A percentile compares a stretch with the other conserved stretches of the same genome.
Evolutionary conservation across 2,113 vertebrate species (phyloP).

Genomic region (Megaleporinus macrocephalus): DNA sequence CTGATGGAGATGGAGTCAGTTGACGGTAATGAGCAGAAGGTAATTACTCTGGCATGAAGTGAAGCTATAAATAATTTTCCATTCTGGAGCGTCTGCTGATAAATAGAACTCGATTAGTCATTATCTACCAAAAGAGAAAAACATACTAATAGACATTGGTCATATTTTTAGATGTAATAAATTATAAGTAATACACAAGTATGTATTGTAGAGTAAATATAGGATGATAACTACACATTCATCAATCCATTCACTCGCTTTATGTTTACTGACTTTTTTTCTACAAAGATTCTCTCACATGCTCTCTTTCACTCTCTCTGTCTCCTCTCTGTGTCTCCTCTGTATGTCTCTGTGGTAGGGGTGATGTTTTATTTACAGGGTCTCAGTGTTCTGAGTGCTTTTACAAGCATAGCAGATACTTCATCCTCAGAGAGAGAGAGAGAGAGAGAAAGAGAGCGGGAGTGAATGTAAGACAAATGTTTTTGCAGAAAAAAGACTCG

Average conservation of each 20-base stretch:
- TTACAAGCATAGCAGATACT: neutral
- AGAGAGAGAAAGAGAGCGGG: neutral
- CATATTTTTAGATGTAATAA: too few relatives aligned
- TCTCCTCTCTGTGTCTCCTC: constrained; percentile 14
- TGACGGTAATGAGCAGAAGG: neutral
- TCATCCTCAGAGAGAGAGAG: neutral
- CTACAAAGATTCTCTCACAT: neutral
- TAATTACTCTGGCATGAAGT: neutral
- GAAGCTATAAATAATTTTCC: neutral
- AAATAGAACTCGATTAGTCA: neutral
- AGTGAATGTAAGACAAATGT: too few relatives aligned
- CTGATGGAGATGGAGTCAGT: neutral
- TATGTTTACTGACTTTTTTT: neutral
- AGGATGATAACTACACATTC: too few relatives aligned
- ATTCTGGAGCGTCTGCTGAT: neutral
- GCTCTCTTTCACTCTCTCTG: constrained; percentile 22
- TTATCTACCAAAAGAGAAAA: too few relatives aligned
- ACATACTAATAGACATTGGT: too few relatives aligned
- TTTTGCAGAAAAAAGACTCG: too few relatives aligned
- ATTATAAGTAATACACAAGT: too few relatives aligned
- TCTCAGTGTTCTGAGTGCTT: neutral
- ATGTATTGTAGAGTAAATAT: too few relatives aligned
- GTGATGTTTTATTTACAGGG: neutral
- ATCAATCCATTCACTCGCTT: neutral
- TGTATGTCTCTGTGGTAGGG: neutral